Evolutionary conservation across 2,888 invertebrate species (phyloP).

Genomic region (Glaucopsyche alexis): DNA sequence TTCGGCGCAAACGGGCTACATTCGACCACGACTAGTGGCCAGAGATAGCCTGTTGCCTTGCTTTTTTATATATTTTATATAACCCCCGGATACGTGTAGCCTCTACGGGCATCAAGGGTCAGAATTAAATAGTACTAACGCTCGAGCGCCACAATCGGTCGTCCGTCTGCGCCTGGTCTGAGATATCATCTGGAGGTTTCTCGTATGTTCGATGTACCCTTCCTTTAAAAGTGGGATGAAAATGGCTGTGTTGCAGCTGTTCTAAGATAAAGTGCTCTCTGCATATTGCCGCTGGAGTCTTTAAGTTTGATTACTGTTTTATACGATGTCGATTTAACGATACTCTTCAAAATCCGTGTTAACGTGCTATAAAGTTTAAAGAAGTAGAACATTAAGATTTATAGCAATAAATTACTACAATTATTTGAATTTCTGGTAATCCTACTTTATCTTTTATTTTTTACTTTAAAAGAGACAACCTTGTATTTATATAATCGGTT

Average conservation of each 20-base stretch:
- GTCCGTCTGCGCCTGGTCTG: not conserved
- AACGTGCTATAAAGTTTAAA: not conserved
- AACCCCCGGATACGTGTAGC: not conserved
- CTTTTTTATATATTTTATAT: not conserved
- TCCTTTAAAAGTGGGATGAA: constrained; percentile 52
- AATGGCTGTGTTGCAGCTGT: constrained; percentile 53
- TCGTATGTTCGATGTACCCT: constrained; percentile 35
- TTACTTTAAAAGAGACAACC: too few relatives aligned
- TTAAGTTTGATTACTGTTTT: constrained; percentile 28
- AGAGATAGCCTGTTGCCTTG: not conserved
- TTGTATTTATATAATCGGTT: too few relatives aligned
- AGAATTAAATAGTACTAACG: not conserved
- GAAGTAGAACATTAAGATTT: not conserved
- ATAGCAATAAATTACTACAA: not conserved
- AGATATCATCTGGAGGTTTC: not conserved
- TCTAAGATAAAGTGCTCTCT: constrained; percentile 43
- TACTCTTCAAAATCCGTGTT: not conserved
- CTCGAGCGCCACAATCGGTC: not conserved
- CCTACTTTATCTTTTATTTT: too few relatives aligned
- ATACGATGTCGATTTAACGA: constrained; percentile 8
- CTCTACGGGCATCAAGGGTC: not conserved
- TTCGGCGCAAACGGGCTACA: not conserved
- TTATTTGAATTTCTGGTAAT: too few relatives aligned
- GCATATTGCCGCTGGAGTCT: constrained; percentile 35
- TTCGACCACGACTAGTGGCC: not conserved